Evolutionary conservation across 1,140 invertebrate genomes (phyloP), one percentile per base, ranked within the genome.

Genomic region (Dendrolimus kikuchii): DNA sequence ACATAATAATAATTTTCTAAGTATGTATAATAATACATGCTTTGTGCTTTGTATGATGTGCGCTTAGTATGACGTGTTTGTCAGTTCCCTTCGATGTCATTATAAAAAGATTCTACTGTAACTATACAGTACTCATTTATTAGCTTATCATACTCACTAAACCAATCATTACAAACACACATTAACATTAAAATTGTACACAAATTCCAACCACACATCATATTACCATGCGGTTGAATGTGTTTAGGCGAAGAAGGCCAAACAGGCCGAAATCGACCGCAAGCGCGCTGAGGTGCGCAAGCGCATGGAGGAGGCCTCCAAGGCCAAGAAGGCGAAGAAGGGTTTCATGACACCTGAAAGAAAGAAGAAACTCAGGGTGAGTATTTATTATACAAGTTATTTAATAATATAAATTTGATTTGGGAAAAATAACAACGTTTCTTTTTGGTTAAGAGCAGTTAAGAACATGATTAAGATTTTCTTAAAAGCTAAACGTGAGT

Each of bases 271-370:
- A 84, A 96, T 96, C 85, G 95, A 97, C 89, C 93, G 94, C 90
- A 97, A 96, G 90, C 94, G 95, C 89, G 95, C 95, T 77, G 96
- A 98, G 89, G 96, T 98, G 86, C 93, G 96, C 87, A 95, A 95
- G 90, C 95, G 96, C 80, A 95, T 98, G 90, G 96, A 98, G 88
- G 96, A 97, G 87, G 95, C 95, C 86, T 96, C 96, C 85, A 96
- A 95, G 85, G 95, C 95, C 84, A 97, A 97, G 89, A 96, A 96
- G 90, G 95, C 95, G 81, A 98, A 98, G 92, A 97, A 97, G 89
- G 96, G 96, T 93, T 98, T 98, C 93, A 98, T 98, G 96, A 98
- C 96, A 79, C 96, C 96, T 66, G 96, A 98, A 89, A 96, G 96
- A 87, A 98, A 98, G 94, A 98, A 98, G 95, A 98, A 98, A 88